Base-by-base conservation (phyloP, 2,888 invertebrate species). In the Desoria tigrina region DNA sequence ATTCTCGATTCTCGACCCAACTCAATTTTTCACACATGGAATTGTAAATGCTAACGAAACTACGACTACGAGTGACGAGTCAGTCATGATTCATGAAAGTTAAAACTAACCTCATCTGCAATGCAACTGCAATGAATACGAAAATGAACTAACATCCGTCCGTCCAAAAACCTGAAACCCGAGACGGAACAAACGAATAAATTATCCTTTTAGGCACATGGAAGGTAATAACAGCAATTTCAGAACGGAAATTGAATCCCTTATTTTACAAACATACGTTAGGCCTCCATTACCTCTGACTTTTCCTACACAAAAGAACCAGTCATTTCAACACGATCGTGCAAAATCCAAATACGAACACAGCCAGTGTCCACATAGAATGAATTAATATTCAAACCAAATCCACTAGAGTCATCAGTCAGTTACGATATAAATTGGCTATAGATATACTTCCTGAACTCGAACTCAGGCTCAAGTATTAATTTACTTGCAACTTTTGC, bases 171-270 rank as follows among this genome's bases (percentile, higher is more conserved):
- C n/a, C n/a, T n/a, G n/a, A n/a, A n/a, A n/a, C n/a, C 11, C 23
- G 14, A 21, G 21, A 51, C 26, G 26, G 26, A 51, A 51, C 51
- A 51, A 51, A 51, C 26, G 26, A 14, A 21, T 24, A 21, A 21
- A 32, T 21, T 32, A 18, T 9, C 28, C 37, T 55, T 28, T 14
- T n/a, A 18, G 32, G 4, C 55, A 55, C 7, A n/a, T n/a, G 26
- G 26, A 3, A 7, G 26, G 16, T 32, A 28, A 55, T 55, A 27
- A 55, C 18, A 28, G 55, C 32, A 55, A 55, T 55, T 55, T 55
- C 37, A 55, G 32, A 55, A 37, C 55, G 55, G 55, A 55, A 55
- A 55, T 55, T 28, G 32, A 32, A 55, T 55, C 4, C 55, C n/a
- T 11, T 24, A 24, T 24, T 16, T 24, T 14, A 51, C 9, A 4